Base-by-base conservation (phyloP, 2,797 vertebrate genomes). In the Melanotaenia parkinsoni region DNA sequence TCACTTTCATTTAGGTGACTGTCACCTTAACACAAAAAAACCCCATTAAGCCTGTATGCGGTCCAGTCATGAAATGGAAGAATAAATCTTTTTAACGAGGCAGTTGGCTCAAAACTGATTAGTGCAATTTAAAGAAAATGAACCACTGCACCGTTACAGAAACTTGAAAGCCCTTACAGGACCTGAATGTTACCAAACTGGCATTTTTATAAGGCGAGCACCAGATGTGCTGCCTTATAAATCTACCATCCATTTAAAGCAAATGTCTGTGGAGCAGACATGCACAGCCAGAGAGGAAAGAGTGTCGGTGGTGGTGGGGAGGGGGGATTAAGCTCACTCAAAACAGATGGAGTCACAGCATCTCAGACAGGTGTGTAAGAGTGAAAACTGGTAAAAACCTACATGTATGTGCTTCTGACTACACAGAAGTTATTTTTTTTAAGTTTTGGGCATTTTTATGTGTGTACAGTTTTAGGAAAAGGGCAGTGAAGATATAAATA, bases 191-290 rank as follows among this genome's bases (percentile, higher is more conserved):
- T 87, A 90, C 85, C 80, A 84, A 91, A 86, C 66, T 82, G 90
- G 86, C 85, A 83, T 88, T 93, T 94, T 92, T 92, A 91, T 85
- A 86, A 79, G 89, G 71, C 56, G 28, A 67, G 71, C 69, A 63
- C 87, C 93, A 93, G 91, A 93, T 93, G 91, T 91, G 79, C 85
- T 54, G 71, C 77, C 88, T 78, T 82, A 84, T 92, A 93, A 93
- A 94, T 90, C 88, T 91, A 85, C 82, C 84, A 78, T 84, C 70
- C 77, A 61, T 50, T 70, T 60, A 63, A 59, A 80, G 72, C 67
- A 79, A 87, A 72, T 84, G 81, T 82, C 85, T 89, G 76, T 76
- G 77, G 74, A 81, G 18, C 76, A 86, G 74, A 76, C 76, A 20
- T 38, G 65, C 8, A 18, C 75, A 59, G 59, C 72, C 14, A 63